phyloP scores from a whole-genome alignment of 2,797 vertebrate species.

The Lithobates sylvaticus region DNA sequence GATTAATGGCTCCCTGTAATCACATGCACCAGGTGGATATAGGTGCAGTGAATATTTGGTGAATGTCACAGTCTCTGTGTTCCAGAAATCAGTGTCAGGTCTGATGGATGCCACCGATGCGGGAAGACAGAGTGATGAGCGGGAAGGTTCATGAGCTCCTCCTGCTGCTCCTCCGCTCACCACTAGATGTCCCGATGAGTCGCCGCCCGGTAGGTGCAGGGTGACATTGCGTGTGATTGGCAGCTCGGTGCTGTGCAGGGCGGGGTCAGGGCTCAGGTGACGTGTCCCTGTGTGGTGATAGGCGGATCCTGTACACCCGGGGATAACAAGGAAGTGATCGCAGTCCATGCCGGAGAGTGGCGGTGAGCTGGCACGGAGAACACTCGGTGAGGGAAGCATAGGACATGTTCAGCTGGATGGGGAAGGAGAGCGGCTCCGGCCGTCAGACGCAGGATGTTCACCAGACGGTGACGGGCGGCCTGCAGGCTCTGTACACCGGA shows the following conservation, averaged over 20 bases:
- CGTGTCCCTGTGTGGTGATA: constrained; percentile 17
- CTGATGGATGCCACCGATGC: too few species aligned
- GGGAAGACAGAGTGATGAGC: too few species aligned
- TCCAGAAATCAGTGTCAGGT: too few species aligned
- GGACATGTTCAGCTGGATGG: constrained; percentile 92
- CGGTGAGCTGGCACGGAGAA: too few species aligned
- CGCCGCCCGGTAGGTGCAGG: background rate
- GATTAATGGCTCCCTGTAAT: too few species aligned
- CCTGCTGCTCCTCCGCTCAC: background rate
- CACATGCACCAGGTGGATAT: too few species aligned
- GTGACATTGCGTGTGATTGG: constrained; percentile 60
- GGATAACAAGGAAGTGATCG: constrained; percentile 40
- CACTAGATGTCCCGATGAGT: background rate
- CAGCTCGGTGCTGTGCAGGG: background rate
- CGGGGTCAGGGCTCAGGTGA: background rate
- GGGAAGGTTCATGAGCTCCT: too few species aligned
- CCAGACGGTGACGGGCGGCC: constrained; percentile 91
- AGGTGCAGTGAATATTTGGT: too few species aligned
- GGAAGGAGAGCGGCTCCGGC: constrained; percentile 85
- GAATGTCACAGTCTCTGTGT: too few species aligned
- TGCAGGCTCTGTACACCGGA: constrained; percentile 87
- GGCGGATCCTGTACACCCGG: background rate
- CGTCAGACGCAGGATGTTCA: constrained; percentile 83
- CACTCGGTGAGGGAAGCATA: background rate
- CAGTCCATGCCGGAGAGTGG: background rate